A percentile compares a stretch with the other conserved stretches of the same genome.
Evolutionary conservation across 2,888 invertebrate genomes (phyloP).

Genomic region (Imbricaverruca yamaguchii): DNA sequence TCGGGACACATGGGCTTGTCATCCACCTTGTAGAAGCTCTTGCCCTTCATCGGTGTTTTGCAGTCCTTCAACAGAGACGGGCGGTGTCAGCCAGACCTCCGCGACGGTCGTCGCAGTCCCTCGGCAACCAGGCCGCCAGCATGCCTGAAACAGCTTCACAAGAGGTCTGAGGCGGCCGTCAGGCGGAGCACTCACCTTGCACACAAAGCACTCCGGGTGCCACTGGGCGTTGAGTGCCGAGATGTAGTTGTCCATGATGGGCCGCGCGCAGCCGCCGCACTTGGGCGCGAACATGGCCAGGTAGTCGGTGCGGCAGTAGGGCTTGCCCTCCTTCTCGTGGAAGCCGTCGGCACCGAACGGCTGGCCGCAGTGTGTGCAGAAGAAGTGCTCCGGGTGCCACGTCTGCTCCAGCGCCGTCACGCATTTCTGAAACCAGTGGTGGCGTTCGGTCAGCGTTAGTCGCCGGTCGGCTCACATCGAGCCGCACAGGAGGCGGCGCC

Average conservation of each 20-base stretch:
- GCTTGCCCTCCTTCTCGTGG: constrained; percentile 92
- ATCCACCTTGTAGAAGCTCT: constrained; percentile 95
- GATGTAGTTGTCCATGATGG: constrained; percentile 97
- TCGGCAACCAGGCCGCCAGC: background rate
- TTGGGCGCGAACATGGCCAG: constrained; percentile 97
- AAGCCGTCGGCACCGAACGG: constrained; percentile 97
- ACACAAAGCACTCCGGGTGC: constrained; percentile 97
- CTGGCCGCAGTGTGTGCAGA: constrained; percentile 94
- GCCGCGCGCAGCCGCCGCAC: constrained; percentile 89
- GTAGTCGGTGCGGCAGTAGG: constrained; percentile 92
- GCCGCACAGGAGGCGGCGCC: background rate
- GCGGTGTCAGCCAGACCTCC: too few relatives aligned
- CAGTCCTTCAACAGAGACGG: constrained; percentile 64
- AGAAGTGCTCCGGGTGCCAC: constrained; percentile 99
- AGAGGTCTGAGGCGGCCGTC: background rate
- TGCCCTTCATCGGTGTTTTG: constrained; percentile 83
- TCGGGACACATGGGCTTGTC: constrained; percentile 91
- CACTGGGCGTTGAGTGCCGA: constrained; percentile 95
- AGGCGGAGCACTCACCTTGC: constrained; percentile 69
- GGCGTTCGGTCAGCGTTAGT: constrained; percentile 27
- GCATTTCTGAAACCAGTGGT: constrained; percentile 70
- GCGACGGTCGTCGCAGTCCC: too few relatives aligned
- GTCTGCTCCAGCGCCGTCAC: constrained; percentile 95
- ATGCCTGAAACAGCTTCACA: background rate
- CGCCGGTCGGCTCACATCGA: background rate